Evolutionary conservation across 2,888 invertebrate genomes (phyloP), one percentile per base, ranked within the genome.

Genomic region (Athalia cordata): DNA sequence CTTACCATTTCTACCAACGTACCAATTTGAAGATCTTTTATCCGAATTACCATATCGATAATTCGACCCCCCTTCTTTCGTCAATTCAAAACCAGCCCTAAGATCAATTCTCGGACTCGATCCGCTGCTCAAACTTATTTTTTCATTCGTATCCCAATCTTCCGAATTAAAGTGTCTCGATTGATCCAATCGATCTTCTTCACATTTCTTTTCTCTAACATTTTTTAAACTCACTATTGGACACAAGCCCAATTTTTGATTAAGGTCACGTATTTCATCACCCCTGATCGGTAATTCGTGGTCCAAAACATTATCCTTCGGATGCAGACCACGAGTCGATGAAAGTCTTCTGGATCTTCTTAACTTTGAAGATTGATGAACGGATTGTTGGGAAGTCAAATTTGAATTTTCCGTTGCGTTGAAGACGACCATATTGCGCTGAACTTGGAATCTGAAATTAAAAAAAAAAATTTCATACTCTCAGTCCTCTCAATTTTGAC

Each of bases 111-210:
- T 88, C 0, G 84, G 81, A 77, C 88, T 89, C 13, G 88, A 89
- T 3, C 87, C 88, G 79, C 89, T 89, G 78, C 86, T 86, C 77
- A 90, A 78, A 81, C 89, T 89, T 79, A 90, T 87, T 77, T 87
- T 86, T 81, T 90, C 90, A 83, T 89, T 90, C 68, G 89, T 72
- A 66, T 90, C 90, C 90, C 90, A 90, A 79, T 77, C 65, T 47
- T 67, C 15, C 0, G 66, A 57, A 3, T 5, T 15, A n/a, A 81
- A 70, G 7, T 77, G 55, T 49, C 80, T 82, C 47, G 29, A 29
- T 2, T 80, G 76, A 8, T 83, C 82, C 55, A 79, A 76, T 29
- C 29, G 29, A 29, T 29, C 29, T 29, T 29, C 29, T 29, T 29
- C 29, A 29, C 1, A 29, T 29, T 29, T 29, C 29, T n/a, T n/a